phyloP scores from a whole-genome alignment of 2,113 vertebrate genomes.

The Mellivora capensis region DNA sequence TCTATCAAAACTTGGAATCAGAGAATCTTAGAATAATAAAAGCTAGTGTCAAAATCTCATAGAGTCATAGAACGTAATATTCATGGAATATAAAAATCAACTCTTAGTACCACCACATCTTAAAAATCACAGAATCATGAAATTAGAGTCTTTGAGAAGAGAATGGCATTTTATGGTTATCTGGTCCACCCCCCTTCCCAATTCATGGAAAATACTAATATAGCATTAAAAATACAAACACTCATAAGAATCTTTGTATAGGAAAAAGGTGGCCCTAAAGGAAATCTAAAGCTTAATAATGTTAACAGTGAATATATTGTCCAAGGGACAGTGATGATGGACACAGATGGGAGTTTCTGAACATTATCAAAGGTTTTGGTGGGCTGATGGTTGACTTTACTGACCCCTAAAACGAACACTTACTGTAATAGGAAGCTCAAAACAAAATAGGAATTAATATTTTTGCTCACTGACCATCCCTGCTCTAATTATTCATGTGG shows the following conservation, averaged over 20 bases:
- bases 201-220: not conserved
- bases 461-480: not conserved
- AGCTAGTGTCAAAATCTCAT: not conserved
- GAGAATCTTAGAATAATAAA: constrained; percentile 22
- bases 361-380: not conserved
- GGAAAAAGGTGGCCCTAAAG: not conserved
- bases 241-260: not conserved
- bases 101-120: not conserved
- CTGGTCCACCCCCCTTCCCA: not conserved
- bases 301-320: not conserved
- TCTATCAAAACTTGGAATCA: not conserved
- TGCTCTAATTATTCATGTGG: not conserved
- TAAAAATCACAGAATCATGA: constrained; percentile 22
- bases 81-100: not conserved
- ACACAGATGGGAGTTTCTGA: not conserved
- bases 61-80: not conserved
- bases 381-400: not conserved
- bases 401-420: not conserved
- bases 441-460: not conserved
- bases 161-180: not conserved
- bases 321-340: not conserved
- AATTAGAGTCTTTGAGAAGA: not conserved
- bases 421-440: not conserved
- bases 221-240: not conserved
- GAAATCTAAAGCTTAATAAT: not conserved